These are phyloP conservation scores for Acanthurus leucopareius DNA, from an alignment of 2,797 vertebrate genomes.

Conservation along the genomic window DNA sequence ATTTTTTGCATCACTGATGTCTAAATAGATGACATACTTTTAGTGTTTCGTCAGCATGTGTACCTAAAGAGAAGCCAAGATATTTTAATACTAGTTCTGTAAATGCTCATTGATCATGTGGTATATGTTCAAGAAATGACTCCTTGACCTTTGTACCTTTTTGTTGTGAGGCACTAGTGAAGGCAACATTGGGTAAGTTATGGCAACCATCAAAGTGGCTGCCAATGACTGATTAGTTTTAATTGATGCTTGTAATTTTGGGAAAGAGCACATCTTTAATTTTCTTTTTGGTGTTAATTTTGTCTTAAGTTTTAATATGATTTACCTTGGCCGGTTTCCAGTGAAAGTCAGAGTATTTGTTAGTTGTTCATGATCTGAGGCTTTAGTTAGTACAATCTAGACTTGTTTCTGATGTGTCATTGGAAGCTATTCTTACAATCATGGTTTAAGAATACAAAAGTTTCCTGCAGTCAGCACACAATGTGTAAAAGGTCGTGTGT, in stretches of 20 bases:
- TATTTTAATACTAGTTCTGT: constrained; percentile 52
- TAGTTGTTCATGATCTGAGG: background rate
- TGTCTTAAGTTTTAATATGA: background rate
- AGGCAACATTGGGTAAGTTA: constrained; percentile 40
- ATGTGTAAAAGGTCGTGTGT: constrained; percentile 84
- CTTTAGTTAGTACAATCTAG: background rate
- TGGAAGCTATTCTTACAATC: constrained; percentile 43
- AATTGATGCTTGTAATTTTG: constrained; percentile 4
- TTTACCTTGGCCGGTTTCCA: constrained; percentile 1
- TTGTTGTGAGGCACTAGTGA: constrained; percentile 43
- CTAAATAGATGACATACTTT: constrained; percentile 81
- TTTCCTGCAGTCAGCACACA: constrained; percentile 40
- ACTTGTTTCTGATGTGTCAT: constrained; percentile 22
- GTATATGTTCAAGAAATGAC: constrained; percentile 70
- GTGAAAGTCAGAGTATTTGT: background rate
- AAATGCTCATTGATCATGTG: constrained; percentile 56
- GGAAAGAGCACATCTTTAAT: background rate
- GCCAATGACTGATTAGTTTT: background rate
- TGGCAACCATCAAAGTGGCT: too few species aligned
- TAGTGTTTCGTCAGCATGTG: constrained; percentile 60
- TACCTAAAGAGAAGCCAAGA: constrained; percentile 24
- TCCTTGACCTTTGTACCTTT: constrained; percentile 64
- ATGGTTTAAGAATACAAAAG: constrained; percentile 48
- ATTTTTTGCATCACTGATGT: constrained; percentile 65
- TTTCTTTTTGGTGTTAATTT: background rate